Conservation (phyloP, 2,888 invertebrate species). For the Torymus aiolomorphi region DNA sequence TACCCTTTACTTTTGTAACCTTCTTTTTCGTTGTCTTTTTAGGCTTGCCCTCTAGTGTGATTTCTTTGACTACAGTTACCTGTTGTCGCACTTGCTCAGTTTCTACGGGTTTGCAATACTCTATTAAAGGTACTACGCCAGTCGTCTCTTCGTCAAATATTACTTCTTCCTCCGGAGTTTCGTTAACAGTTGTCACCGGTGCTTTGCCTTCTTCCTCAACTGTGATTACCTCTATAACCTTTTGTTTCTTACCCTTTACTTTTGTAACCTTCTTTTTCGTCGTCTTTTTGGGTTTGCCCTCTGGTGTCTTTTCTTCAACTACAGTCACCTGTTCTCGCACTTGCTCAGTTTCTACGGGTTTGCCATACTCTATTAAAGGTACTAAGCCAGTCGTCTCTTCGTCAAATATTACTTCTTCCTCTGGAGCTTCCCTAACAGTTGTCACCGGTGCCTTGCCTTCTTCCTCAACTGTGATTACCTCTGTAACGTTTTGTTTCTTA, state of each 20-base stretch:
- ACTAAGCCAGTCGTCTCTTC: no score
- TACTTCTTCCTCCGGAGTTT: conserved; percentile 65
- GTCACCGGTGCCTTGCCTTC: conserved; percentile 64
- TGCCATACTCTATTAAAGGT: no score
- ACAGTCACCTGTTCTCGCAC: conserved; percentile 61
- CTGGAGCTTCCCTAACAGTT: conserved; percentile 62
- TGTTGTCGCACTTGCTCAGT: conserved; percentile 62
- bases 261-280: no score
- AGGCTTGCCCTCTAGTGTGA: no score
- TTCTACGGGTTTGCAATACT: conserved; percentile 55
- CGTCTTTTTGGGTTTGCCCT: conserved; percentile 70
- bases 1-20: conserved; percentile 58
- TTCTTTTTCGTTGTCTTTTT: conserved; percentile 65
- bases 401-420: conserved; percentile 54
- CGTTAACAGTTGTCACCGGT: conserved; percentile 57
- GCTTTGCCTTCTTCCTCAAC: conserved; percentile 68
- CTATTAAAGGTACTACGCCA: conserved; percentile 54
- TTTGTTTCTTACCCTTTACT: conserved; percentile 51
- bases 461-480: conserved; percentile 66
- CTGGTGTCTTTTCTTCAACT: conserved; percentile 64
- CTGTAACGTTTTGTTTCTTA: no score
- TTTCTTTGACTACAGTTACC: conserved; percentile 63
- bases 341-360: conserved; percentile 62
- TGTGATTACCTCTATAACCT: conserved; percentile 61
- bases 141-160: conserved; percentile 64